A percentile compares a stretch with the other conserved stretches of the same genome.
Evolutionary conservation across 2,888 invertebrate species (phyloP).

Genomic region (Oscheius myriophilus): DNA sequence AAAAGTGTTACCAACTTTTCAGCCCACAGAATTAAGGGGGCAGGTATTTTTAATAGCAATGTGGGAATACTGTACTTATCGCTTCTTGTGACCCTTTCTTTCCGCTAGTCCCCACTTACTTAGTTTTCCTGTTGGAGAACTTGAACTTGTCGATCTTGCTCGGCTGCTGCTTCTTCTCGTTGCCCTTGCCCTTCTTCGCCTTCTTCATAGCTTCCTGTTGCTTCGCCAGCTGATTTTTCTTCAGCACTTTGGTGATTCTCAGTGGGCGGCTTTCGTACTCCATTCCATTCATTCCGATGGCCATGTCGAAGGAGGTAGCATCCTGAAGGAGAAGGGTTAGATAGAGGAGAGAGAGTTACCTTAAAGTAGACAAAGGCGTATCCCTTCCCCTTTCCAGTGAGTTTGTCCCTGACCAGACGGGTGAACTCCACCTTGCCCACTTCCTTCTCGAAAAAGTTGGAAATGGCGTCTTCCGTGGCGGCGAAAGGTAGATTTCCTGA

Average conservation of each 20-base stretch:
- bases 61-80: too few relatives aligned
- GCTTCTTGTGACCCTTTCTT: too few relatives aligned
- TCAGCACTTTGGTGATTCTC: constrained; percentile 48
- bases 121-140: constrained; percentile 46
- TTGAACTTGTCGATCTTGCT: constrained; percentile 46
- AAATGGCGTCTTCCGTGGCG: constrained; percentile 36
- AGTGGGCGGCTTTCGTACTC: constrained; percentile 43
- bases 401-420: constrained; percentile 39
- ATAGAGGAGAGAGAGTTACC: constrained; percentile 6
- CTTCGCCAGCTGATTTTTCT: constrained; percentile 45
- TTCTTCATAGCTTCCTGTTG: constrained; percentile 20
- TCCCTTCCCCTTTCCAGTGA: constrained; percentile 47
- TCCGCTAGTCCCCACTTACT: constrained; percentile 28
- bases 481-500: constrained; percentile 45
- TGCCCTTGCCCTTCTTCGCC: neutral
- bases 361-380: constrained; percentile 51
- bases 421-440: constrained; percentile 44
- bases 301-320: constrained; percentile 39
- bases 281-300: constrained; percentile 39
- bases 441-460: constrained; percentile 35
- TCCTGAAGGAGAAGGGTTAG: constrained; percentile 18
- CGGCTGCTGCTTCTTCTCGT: neutral
- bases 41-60: too few relatives aligned
- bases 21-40: too few relatives aligned
- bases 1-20: too few relatives aligned